These are phyloP conservation scores for Tetrax tetrax DNA, from an alignment of 2,113 vertebrate genomes.

Conservation along the genomic window DNA sequence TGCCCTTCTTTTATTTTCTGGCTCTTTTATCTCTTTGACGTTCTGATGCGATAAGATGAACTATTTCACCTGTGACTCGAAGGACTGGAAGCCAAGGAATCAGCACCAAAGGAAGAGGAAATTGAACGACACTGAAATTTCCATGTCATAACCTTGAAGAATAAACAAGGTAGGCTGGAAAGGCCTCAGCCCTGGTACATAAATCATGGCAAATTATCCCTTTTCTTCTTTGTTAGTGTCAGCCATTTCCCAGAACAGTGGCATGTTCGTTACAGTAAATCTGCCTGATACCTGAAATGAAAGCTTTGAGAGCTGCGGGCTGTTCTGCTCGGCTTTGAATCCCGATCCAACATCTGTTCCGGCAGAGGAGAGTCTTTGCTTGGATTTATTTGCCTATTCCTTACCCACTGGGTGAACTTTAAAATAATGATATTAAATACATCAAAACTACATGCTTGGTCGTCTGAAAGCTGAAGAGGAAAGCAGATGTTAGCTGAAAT, in stretches of 20 bases:
- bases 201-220: neutral
- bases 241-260: neutral
- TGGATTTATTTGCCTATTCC: neutral
- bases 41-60: neutral
- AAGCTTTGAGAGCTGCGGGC: neutral
- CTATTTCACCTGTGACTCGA: neutral
- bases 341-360: neutral
- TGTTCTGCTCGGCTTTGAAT: neutral
- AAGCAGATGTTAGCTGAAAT: neutral
- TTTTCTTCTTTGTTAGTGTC: neutral
- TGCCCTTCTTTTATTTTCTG: neutral
- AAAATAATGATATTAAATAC: neutral
- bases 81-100: neutral
- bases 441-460: neutral
- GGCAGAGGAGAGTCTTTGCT: neutral
- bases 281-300: neutral
- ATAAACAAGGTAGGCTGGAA: neutral
- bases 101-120: neutral
- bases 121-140: neutral
- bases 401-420: neutral
- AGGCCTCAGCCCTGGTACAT: neutral
- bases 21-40: neutral
- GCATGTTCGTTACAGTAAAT: neutral
- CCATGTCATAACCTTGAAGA: neutral
- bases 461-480: neutral